Percentiles rank a stretch among this genome's conserved stretches.
Conservation (phyloP, 2,113 vertebrate genomes). For the Mixornis gularis region DNA sequence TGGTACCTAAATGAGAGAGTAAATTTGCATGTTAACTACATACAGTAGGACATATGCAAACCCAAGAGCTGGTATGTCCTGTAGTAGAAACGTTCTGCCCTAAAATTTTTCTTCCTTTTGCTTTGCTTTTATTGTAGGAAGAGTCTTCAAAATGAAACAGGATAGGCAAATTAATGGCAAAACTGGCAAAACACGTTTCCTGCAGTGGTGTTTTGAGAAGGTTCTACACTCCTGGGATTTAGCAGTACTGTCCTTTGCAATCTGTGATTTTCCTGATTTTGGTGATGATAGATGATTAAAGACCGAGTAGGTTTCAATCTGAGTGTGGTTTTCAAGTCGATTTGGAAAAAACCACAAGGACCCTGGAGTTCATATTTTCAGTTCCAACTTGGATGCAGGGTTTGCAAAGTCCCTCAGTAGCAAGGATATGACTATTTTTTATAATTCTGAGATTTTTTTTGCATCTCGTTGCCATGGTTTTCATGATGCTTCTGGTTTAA, state of each 20-base stretch:
- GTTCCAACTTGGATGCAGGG: not conserved
- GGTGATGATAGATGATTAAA: not conserved
- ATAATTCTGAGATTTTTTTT: not conserved
- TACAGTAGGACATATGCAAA: not conserved
- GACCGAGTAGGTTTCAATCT: not conserved
- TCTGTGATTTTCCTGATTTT: not conserved
- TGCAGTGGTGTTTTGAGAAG: not conserved
- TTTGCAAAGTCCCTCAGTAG: not conserved
- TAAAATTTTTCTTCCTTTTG: not conserved
- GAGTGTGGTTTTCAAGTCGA: not conserved
- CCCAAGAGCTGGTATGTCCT: not conserved
- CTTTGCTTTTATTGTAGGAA: not conserved
- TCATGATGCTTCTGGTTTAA: not conserved
- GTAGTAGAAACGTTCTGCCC: not conserved
- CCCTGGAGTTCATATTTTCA: not conserved
- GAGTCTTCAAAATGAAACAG: not conserved
- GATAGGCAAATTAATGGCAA: not conserved
- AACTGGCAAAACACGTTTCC: not conserved
- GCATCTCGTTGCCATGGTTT: not conserved
- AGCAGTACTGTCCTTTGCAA: not conserved
- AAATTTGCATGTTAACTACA: not conserved
- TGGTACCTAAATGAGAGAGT: not conserved
- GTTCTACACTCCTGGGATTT: not conserved
- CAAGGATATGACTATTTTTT: not conserved
- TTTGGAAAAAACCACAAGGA: not conserved